A percentile compares a stretch with the other conserved stretches of the same genome.
Evolutionary conservation across 2,113 vertebrate genomes (phyloP).

Genomic region (Tragulus kanchil): DNA sequence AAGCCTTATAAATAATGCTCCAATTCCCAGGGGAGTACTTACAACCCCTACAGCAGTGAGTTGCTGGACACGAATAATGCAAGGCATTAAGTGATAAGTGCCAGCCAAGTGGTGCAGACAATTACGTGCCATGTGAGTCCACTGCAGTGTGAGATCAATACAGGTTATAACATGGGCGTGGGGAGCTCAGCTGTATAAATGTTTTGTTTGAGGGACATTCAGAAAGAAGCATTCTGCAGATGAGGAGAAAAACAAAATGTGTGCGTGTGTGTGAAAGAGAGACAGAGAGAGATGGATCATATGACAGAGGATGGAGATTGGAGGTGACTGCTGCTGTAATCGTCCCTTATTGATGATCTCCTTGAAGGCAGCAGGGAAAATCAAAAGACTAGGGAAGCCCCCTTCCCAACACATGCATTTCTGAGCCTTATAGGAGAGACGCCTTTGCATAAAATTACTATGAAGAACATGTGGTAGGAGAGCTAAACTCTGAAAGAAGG

Average conservation of each 20-base stretch:
- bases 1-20: conserved; percentile 33
- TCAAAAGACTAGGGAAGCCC: neutral
- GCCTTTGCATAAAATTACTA: conserved; percentile 22
- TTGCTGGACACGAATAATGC: neutral
- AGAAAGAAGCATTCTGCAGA: conserved; percentile 19
- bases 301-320: neutral
- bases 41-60: neutral
- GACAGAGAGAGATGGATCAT: neutral
- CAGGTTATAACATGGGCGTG: neutral
- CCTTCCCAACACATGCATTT: neutral
- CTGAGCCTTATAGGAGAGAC: neutral
- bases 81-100: conserved; percentile 41
- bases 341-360: neutral
- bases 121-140: neutral
- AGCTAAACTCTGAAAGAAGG: conserved; percentile 5
- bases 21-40: neutral
- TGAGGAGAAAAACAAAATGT: conserved; percentile 25
- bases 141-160: conserved; percentile 26
- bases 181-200: conserved; percentile 49
- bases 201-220: conserved; percentile 50
- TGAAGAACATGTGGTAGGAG: neutral
- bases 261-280: neutral
- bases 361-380: neutral
- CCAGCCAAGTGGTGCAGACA: conserved; percentile 50
- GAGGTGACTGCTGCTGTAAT: neutral